These are phyloP conservation scores for Rhadina sibilatrix DNA, from an alignment of 2,113 vertebrate genomes.

Conservation along the genomic window DNA sequence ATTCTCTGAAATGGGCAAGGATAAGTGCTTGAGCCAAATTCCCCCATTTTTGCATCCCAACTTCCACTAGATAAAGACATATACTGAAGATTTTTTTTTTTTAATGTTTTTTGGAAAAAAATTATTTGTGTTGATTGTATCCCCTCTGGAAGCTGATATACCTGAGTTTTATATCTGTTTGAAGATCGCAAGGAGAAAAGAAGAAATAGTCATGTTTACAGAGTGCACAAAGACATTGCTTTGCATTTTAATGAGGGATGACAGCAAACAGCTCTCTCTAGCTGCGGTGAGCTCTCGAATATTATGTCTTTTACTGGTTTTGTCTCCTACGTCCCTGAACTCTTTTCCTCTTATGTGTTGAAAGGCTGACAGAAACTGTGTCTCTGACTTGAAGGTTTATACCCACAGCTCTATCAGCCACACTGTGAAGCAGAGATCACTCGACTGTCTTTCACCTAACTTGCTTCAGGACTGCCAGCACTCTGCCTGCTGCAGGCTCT, in stretches of 20 bases:
- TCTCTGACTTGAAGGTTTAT: not conserved
- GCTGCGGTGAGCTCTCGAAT: not conserved
- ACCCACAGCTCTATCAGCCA: not conserved
- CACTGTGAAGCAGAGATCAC: not conserved
- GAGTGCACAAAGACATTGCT: not conserved
- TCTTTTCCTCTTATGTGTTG: not conserved
- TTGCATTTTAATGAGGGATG: not conserved
- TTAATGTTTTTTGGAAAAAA: not conserved
- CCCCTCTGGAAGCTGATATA: not conserved
- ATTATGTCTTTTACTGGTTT: not conserved
- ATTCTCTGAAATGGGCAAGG: not conserved
- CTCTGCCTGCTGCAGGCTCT: not conserved
- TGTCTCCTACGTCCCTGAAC: not conserved
- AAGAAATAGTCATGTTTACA: not conserved
- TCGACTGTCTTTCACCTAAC: not conserved
- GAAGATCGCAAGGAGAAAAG: not conserved
- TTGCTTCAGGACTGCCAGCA: fast-evolving
- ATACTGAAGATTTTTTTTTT: not conserved
- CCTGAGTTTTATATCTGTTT: not conserved
- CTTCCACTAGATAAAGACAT: not conserved
- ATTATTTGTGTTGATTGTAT: not conserved
- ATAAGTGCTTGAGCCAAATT: not conserved
- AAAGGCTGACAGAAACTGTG: not conserved
- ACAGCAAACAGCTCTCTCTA: not conserved
- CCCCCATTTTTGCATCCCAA: not conserved